A percentile compares a stretch with the other conserved stretches of the same genome.
phyloP scores from a whole-genome alignment of 2,888 invertebrate species.

The Elmis aenea region DNA sequence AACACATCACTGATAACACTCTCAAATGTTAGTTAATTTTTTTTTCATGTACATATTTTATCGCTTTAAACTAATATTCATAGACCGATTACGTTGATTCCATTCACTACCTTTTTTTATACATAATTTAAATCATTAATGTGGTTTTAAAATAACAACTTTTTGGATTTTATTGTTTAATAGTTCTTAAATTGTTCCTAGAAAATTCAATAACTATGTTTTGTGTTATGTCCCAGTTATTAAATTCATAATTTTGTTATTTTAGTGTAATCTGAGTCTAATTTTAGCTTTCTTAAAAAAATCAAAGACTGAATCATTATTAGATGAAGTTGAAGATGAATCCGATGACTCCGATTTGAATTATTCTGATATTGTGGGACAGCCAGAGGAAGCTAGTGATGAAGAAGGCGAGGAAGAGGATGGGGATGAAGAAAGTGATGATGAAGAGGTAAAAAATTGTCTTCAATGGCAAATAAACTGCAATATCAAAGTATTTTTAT shows the following conservation, averaged over 20 bases:
- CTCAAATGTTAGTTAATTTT: too few relatives aligned
- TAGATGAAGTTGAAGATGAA: constrained; percentile 31
- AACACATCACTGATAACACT: too few relatives aligned
- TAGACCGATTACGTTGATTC: too few relatives aligned
- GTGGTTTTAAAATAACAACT: too few relatives aligned
- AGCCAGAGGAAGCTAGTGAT: constrained; percentile 17
- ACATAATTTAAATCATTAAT: too few relatives aligned
- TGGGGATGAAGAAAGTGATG: constrained; percentile 43
- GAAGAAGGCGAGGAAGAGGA: constrained; percentile 35
- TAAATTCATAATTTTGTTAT: constrained; percentile 1
- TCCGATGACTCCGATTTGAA: constrained; percentile 35
- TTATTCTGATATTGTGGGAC: constrained; percentile 27
- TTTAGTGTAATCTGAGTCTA: not conserved
- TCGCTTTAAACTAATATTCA: too few relatives aligned
- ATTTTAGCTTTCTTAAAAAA: constrained; percentile 37
- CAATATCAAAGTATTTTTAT: constrained; percentile 16
- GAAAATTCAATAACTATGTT: too few relatives aligned
- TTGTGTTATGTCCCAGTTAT: constrained; percentile 2
- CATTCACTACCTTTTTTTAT: too few relatives aligned
- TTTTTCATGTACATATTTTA: too few relatives aligned
- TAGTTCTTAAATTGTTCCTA: too few relatives aligned
- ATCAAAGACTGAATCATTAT: constrained; percentile 29
- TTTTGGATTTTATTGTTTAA: too few relatives aligned
- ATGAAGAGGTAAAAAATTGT: constrained; percentile 45
- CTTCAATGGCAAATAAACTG: constrained; percentile 21